phyloP scores from a whole-genome alignment of 2,797 vertebrate genomes.

The Brotula barbata region DNA sequence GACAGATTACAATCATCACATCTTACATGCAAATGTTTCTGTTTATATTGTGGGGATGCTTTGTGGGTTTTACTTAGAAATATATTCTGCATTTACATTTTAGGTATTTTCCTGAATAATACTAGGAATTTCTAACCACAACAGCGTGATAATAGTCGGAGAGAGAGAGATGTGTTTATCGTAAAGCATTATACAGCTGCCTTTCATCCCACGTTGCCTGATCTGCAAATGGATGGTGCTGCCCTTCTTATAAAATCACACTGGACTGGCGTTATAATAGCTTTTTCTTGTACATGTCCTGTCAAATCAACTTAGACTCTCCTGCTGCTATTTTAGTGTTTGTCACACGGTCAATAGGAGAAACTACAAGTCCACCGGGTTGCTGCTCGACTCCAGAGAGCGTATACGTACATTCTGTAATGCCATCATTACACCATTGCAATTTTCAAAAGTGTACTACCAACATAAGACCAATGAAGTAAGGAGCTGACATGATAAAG shows the following conservation, averaged over 20 bases:
- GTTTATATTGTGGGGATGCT: constrained; percentile 17
- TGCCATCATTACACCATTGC: constrained; percentile 33
- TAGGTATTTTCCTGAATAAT: constrained; percentile 28
- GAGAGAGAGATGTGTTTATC: constrained; percentile 48
- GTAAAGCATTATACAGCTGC: constrained; percentile 36
- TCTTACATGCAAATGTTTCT: constrained; percentile 1
- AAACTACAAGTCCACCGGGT: constrained; percentile 50
- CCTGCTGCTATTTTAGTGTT: constrained; percentile 66
- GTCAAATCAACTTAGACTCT: constrained; percentile 76
- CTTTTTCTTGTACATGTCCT: constrained; percentile 76
- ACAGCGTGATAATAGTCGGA: constrained; percentile 23
- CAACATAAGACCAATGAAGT: constrained; percentile 39
- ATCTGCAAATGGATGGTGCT: constrained; percentile 71
- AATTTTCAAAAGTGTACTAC: constrained; percentile 41
- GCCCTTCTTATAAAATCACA: constrained; percentile 66
- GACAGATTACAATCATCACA: not conserved
- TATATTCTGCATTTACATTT: constrained; percentile 7
- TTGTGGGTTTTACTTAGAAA: constrained; percentile 17
- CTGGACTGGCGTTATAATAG: constrained; percentile 69
- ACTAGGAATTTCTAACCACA: constrained; percentile 24
- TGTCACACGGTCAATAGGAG: constrained; percentile 50
- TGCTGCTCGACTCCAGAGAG: constrained; percentile 43
- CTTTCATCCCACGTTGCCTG: constrained; percentile 53
- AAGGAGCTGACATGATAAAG: constrained; percentile 50
- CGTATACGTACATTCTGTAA: constrained; percentile 28